Base-by-base conservation (phyloP, 2,888 invertebrate genomes). In the Archips crataeganus region DNA sequence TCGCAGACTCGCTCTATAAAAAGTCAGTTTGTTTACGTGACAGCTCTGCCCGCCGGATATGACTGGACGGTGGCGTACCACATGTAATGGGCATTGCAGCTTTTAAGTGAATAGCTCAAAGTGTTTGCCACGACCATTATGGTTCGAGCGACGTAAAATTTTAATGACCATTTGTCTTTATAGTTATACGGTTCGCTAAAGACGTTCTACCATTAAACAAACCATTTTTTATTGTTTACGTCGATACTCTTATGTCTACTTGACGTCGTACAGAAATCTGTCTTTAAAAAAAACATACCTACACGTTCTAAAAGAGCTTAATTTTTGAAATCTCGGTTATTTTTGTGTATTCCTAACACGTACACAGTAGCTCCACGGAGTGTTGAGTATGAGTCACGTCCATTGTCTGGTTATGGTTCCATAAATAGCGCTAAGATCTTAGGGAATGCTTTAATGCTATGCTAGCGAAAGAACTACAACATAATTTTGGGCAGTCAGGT, bases 1-100 rank as follows among this genome's bases (percentile, higher is more conserved):
- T 82, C 81, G 85, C 90, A 89, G 90, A 83, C 90, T 78, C 81
- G 84, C 84, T 89, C 92, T 92, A 92, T 93, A 92, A 93, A 93
- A 92, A 92, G 88, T 89, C 82, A 75, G 87, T 87, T 87, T 92
- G 92, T 93, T 93, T 93, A 93, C 87, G 84, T 78, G 83, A 81
- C 80, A 80, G 84, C 88, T 86, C 75, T 72, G 71, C 77, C 71
- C 76, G 78, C 82, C 81, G 93, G 91, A 92, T 92, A 87, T 87
- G 89, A 87, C 84, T 84, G 83, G 81, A 78, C 84, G 82, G 82
- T 78, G 88, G 87, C 80, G 79, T 79, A 84, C 90, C 90, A 87
- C 90, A 79, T 77, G 84, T 88, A 85, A 85, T 88, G 84, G 85
- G 85, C 88, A 87, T 86, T 86, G 83, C 85, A 82, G 80, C 78